Evolutionary conservation across 2,113 vertebrate species (phyloP), one percentile per base, ranked within the genome.

Genomic region (Fregata magnificens): DNA sequence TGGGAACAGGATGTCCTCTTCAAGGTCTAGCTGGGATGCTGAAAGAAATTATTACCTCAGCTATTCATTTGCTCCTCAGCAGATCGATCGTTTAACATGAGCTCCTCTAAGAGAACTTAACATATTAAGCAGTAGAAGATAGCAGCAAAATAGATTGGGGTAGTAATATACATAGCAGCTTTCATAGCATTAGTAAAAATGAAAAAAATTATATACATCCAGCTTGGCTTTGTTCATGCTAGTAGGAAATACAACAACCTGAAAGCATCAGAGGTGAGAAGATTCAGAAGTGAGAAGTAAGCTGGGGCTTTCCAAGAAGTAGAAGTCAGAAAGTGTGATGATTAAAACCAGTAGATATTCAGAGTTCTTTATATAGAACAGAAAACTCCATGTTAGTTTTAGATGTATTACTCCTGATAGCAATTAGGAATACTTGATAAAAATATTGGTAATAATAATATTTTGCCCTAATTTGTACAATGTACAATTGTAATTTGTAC

Each of bases 301-400:
- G 49, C 20, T 50, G 88, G 88, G 94, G 28, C 55, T 95, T 95
- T 95, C 91, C 86, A 88, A 58, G 66, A 90, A 86, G 58, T 47
- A 69, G 34, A 85, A 80, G 40, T 62, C 88, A 86, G 44, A 78
- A 90, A 66, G 25, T 5, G 29, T 78, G 85, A 69, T 92, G 82
- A 90, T 53, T 90, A 82, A 97, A 93, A 80, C 1, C 55, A 86
- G 58, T 32, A 90, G 22, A 44, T 82, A 58, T 38, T 91, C 78
- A 86, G 74, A 76, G 66, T 65, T 65, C 82, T 92, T 93, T 62
- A 73, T 50, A 86, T 16, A 95, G 76, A 81, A 45, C 40, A 67
- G 40, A 85, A 79, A 95, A 15, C 16, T 47, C 14, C 9, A 1
- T 76, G 29, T 47, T 65, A 53, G 28, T 53, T 88, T 80, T 38